Evolutionary conservation across 2,888 invertebrate genomes (phyloP).

Genomic region (Drosophila anceps): DNA sequence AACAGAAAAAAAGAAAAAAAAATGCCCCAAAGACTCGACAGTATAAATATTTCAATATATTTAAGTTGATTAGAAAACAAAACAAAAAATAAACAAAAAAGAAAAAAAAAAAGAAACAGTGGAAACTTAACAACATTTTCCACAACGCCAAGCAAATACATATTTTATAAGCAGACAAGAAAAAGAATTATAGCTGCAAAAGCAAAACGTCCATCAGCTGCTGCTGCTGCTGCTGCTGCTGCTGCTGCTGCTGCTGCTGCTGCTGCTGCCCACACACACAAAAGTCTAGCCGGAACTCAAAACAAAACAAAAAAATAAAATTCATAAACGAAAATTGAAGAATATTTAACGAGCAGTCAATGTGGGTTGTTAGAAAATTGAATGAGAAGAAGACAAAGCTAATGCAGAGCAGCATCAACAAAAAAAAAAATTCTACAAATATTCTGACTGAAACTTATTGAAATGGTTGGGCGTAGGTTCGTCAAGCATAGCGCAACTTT

Average conservation of each 20-base stretch:
- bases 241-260: too few relatives aligned
- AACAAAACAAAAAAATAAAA: background rate
- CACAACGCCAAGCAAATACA: conserved; percentile 26
- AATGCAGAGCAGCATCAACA: background rate
- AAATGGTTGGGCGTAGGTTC: too few relatives aligned
- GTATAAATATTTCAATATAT: conserved; percentile 40
- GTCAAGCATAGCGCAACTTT: too few relatives aligned
- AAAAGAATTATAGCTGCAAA: background rate
- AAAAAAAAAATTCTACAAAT: background rate
- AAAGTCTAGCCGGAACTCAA: background rate
- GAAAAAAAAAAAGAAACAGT: background rate
- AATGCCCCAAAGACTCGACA: background rate
- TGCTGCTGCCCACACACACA: conserved; percentile 3
- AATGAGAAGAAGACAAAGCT: background rate
- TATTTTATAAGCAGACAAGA: conserved; percentile 41
- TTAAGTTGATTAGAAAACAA: conserved; percentile 44
- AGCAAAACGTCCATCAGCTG: conserved; percentile 2
- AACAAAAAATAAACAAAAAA: background rate
- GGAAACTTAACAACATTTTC: conserved; percentile 7
- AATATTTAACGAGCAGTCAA: background rate
- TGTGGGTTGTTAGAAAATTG: too few relatives aligned
- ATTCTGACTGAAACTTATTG: too few relatives aligned
- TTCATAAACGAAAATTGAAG: background rate
- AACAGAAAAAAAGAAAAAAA: background rate
- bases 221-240: too few relatives aligned